Base-by-base conservation (phyloP, 2,888 invertebrate genomes). In the Athalia circularis region DNA sequence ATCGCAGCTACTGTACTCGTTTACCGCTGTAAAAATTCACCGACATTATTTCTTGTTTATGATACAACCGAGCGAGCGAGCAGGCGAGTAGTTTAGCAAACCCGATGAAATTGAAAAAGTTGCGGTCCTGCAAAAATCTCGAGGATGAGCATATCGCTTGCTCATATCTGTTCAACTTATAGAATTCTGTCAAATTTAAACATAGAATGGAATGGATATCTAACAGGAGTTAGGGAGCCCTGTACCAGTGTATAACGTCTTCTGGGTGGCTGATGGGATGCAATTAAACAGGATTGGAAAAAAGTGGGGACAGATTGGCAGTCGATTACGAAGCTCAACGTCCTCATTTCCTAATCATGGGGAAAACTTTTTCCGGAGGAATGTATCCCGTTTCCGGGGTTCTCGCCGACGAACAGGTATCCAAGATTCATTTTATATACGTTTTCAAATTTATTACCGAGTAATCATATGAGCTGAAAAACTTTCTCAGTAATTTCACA, bases 221-320 rank as follows among this genome's bases (percentile, higher is more conserved):
- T 97, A 79, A 92, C 91, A 87, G 93, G 93, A 5, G 94, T 96
- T 0, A 90, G 96, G 57, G 93, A 94, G 57, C 89, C 96, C 1
- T 97, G 96, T 88, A 93, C 93, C 48, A 94, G 94, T 29, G 85
- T 92, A 96, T 90, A 95, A 96, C 84, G 95, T 96, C 1, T 91
- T 97, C 7, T 95, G 94, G 93, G 95, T 96, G 80, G 95, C 95
- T 8, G 96, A 97, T 88, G 96, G 97, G 90, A 94, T 97, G 0
- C 96, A 97, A 29, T 29, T 29, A 29, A 90, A 96, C 96, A 11
- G 96, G 96, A 5, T 91, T 96, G 1, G 94, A 94, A n/a, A 92
- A 96, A 83, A 96, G 96, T n/a, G 96, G 96, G 76, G 94, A 92
- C 91, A 89, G 94, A 82, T 87, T 96, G 77, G 94, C 94, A 67